Base-by-base conservation (phyloP, 2,797 vertebrate species). In the Rhinella marina region DNA sequence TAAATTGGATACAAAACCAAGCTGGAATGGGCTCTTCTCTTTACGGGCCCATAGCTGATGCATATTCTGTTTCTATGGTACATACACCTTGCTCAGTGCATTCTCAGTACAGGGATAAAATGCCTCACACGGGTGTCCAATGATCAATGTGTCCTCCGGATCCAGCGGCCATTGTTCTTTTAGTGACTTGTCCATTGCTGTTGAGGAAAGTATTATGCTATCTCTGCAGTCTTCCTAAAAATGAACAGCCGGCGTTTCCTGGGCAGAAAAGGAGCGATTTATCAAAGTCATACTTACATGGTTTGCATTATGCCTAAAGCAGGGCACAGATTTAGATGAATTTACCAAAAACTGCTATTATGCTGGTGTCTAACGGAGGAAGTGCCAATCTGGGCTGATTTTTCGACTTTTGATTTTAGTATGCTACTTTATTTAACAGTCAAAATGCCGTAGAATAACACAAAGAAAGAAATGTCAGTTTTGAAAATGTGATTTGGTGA, bases 281-380 rank as follows among this genome's bases (percentile, higher is more conserved):
- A 81, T 81, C 80, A 81, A 81, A 81, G 80, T 81, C 80, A 62
- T 81, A 81, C 41, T 81, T 81, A 81, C 80, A 81, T 81, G 50
- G 80, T 66, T 66, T 81, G 61, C 61, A 81, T 64, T 66, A 81
- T 64, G 80, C 80, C 80, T 81, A 64, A 81, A 81, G 80, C 80
- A 81, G 19, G 48, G 59, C 59, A 48, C 80, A 64, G 48, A 81
- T 81, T 81, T 64, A 64, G 61, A 64, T 81, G 61, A 41, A 52
- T 81, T 81, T 62, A 81, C 80, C 80, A 81, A 81, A 66, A n/a
- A 23, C 59, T 8, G 80, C 41, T 50, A 50, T 81, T 50, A 50
- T 66, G 13, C 80, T n/a, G 41, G 21, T 52, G 80, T 81, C 80
- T 81, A 62, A 50, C 48, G 27, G 23, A 81, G 50, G 61, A 81